Evolutionary conservation across 2,113 vertebrate genomes (phyloP).

Genomic region (Poeciliopsis prolifica): DNA sequence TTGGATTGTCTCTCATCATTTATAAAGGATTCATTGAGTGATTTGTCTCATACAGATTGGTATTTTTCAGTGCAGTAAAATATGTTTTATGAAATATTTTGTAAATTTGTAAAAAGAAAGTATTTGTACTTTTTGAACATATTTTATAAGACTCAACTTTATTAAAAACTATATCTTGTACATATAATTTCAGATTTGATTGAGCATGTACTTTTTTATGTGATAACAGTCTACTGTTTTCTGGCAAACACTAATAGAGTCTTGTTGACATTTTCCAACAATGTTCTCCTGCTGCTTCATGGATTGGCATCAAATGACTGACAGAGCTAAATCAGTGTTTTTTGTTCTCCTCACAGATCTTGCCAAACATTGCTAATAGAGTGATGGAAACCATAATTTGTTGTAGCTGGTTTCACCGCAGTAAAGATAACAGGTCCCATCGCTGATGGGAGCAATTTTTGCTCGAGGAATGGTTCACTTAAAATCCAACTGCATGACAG

Average conservation of each 20-base stretch:
- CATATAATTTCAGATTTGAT: not conserved
- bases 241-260: conserved; percentile 2
- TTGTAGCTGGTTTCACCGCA: conserved; percentile 10
- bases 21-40: not conserved
- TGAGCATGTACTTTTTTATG: not conserved
- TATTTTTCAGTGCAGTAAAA: no score
- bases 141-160: not conserved
- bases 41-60: conserved; percentile 6
- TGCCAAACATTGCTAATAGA: conserved; percentile 18
- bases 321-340: not conserved
- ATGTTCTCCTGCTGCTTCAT: conserved; percentile 6
- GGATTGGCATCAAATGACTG: not conserved
- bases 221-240: not conserved
- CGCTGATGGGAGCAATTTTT: conserved; percentile 25
- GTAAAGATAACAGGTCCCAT: conserved; percentile 38
- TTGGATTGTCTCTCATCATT: conserved; percentile 3
- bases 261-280: not conserved
- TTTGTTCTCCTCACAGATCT: not conserved
- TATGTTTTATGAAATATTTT: not conserved
- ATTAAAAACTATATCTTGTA: no score
- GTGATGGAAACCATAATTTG: conserved; percentile 24
- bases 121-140: not conserved
- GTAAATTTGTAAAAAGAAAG: not conserved
- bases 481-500: conserved; percentile 1
- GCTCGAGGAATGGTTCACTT: conserved; percentile 19